These are phyloP conservation scores for Oscheius sp. DNA, from an alignment of 2,888 invertebrate genomes.

Conservation along the genomic window DNA sequence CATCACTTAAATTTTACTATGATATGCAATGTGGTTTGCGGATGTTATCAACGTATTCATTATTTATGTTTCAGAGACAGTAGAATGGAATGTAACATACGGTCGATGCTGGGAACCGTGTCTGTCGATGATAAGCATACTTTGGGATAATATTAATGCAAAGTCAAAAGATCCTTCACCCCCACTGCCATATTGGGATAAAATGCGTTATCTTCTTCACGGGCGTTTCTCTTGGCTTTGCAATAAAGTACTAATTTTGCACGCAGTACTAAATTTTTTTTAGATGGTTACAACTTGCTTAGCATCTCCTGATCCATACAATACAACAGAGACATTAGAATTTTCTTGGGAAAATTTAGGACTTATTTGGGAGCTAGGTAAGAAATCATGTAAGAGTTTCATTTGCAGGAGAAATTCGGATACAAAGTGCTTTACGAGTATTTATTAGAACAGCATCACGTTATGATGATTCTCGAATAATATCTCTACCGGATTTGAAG, in stretches of 20 bases:
- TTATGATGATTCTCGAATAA: slow-evolving; percentile 87
- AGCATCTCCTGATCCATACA: slow-evolving; percentile 95
- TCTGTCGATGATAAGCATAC: slow-evolving; percentile 76
- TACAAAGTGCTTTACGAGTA: slow-evolving; percentile 91
- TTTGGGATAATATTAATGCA: slow-evolving; percentile 72
- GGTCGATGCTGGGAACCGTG: slow-evolving; percentile 99
- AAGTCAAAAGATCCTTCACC: slow-evolving; percentile 89
- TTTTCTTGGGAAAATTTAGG: slow-evolving; percentile 91
- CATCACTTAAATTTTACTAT: slow-evolving; percentile 94
- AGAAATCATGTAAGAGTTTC: too few relatives aligned
- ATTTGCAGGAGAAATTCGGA: slow-evolving; percentile 60
- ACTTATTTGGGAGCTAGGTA: slow-evolving; percentile 94
- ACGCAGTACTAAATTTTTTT: not conserved
- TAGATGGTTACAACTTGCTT: slow-evolving; percentile 83
- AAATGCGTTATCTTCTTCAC: slow-evolving; percentile 84
- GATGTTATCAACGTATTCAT: not conserved
- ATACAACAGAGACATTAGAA: slow-evolving; percentile 98
- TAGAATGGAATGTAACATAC: slow-evolving; percentile 86
- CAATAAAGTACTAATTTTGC: slow-evolving; percentile 76
- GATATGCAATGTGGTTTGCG: slow-evolving; percentile 84
- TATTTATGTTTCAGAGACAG: slow-evolving; percentile 67
- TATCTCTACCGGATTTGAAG: slow-evolving; percentile 46
- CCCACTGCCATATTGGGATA: slow-evolving; percentile 96
- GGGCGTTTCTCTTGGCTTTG: slow-evolving; percentile 89
- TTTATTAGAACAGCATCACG: slow-evolving; percentile 96